Percentiles rank a stretch among this genome's conserved stretches.
phyloP scores from a whole-genome alignment of 2,797 vertebrate genomes.

The Momotus momota region DNA sequence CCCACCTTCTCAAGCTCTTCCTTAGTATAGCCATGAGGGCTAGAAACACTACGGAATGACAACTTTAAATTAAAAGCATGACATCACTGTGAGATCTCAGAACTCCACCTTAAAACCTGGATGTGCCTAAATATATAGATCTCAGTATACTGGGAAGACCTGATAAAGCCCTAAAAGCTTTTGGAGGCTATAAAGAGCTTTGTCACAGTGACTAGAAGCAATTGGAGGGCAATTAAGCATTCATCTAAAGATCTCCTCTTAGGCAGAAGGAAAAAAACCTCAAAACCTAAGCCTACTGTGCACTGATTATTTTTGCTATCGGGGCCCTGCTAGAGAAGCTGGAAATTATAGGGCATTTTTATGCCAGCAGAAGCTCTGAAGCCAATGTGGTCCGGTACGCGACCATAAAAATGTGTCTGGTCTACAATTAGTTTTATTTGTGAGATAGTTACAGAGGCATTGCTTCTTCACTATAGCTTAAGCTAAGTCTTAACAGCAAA shows the following conservation, averaged over 20 bases:
- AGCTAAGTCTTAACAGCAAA: neutral
- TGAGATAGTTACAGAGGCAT: neutral
- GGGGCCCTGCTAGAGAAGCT: neutral
- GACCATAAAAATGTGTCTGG: neutral
- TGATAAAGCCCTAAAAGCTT: neutral
- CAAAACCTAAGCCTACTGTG: neutral
- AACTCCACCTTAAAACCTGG: neutral
- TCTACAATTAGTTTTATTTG: neutral
- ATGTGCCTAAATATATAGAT: neutral
- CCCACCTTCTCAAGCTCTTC: neutral
- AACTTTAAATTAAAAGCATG: neutral
- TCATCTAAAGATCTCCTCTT: slow-evolving; percentile 4
- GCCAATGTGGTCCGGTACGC: neutral
- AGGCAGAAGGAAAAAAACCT: neutral
- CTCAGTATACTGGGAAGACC: neutral
- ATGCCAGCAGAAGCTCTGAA: neutral
- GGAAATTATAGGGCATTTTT: neutral
- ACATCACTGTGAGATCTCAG: neutral
- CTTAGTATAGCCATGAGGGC: neutral
- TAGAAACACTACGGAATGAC: neutral
- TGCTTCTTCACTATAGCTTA: neutral
- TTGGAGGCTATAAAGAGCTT: neutral
- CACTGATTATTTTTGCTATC: slow-evolving; percentile 1
- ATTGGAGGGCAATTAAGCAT: neutral
- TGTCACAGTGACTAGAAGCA: neutral